phyloP scores from a whole-genome alignment of 2,113 vertebrate genomes.

The Anser brachyrhynchus region DNA sequence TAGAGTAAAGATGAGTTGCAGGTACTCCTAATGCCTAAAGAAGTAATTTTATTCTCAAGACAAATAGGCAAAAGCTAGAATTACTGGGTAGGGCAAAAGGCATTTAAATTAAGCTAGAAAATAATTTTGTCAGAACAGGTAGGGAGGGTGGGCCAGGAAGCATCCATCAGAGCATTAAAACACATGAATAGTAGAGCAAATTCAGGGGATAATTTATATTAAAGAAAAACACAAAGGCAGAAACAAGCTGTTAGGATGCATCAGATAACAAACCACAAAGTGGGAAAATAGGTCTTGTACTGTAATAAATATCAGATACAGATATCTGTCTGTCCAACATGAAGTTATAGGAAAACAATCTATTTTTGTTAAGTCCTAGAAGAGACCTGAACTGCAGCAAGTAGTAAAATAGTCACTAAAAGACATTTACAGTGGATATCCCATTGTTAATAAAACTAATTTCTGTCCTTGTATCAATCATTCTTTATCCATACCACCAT shows the following conservation, averaged over 20 bases:
- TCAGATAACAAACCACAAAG: not conserved
- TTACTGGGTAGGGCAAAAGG: not conserved
- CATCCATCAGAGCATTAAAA: not conserved
- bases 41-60: not conserved
- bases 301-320: not conserved
- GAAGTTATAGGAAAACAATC: not conserved
- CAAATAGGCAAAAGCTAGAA: not conserved
- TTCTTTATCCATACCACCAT: not conserved
- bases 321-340: not conserved
- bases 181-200: not conserved
- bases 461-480: not conserved
- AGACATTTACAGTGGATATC: not conserved
- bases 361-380: not conserved
- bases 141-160: not conserved
- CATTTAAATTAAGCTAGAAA: not conserved
- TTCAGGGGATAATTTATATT: not conserved
- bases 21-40: not conserved
- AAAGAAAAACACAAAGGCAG: not conserved
- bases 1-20: not conserved
- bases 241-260: not conserved
- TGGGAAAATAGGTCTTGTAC: not conserved
- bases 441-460: not conserved
- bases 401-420: not conserved
- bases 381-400: not conserved
- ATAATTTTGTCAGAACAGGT: not conserved